Conservation (phyloP, 2,888 invertebrate species). For the Brachylomia viminalis region DNA sequence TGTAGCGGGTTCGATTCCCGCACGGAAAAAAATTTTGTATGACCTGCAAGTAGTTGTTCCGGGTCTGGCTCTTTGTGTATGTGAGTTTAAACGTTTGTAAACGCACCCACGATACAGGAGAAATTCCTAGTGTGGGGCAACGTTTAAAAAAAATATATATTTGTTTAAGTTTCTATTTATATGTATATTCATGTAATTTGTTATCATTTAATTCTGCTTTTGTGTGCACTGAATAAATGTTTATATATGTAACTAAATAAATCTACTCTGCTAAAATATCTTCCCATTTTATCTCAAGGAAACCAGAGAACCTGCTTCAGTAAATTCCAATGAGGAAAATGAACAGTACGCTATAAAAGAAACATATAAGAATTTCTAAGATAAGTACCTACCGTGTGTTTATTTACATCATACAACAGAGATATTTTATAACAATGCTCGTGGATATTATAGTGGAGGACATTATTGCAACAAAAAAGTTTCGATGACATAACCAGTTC, state of each 20-base stretch:
- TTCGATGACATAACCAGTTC: background rate
- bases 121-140: no score
- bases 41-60: no score
- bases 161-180: no score
- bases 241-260: background rate
- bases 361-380: slow-evolving; percentile 18
- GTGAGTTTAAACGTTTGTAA: no score
- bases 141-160: no score
- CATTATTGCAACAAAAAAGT: background rate
- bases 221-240: no score
- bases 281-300: background rate
- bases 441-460: background rate
- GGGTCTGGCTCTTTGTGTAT: no score
- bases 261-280: background rate
- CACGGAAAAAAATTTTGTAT: no score
- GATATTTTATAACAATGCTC: background rate
- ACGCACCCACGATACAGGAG: no score
- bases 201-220: no score
- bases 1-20: no score
- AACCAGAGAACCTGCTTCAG: background rate
- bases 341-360: slow-evolving; percentile 9
- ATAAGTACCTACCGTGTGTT: background rate
- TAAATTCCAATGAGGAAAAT: slow-evolving; percentile 11
- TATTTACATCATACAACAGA: background rate
- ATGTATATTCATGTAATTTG: no score